phyloP scores from a whole-genome alignment of 2,888 invertebrate genomes.

The Caenorhabditis macrosperma region DNA sequence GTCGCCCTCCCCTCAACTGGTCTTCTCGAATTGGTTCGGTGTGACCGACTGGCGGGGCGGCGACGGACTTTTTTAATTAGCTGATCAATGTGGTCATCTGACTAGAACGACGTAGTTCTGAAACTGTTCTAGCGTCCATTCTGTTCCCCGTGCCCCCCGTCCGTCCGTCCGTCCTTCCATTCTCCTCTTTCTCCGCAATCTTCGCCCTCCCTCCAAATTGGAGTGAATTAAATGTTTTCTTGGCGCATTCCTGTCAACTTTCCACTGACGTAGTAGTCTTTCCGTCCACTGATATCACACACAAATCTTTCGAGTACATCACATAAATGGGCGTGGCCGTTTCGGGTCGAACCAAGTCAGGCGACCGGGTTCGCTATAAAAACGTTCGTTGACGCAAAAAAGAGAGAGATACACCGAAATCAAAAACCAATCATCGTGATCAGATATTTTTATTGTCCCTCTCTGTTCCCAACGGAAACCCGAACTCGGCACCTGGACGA shows the following conservation, averaged over 20 bases:
- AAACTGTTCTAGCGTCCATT: slow-evolving; percentile 13
- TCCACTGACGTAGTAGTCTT: slow-evolving; percentile 1
- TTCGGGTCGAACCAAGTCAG: slow-evolving; percentile 51
- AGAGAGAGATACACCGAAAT: slow-evolving; percentile 9
- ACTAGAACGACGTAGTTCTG: slow-evolving; percentile 25
- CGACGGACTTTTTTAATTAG: slow-evolving; percentile 26
- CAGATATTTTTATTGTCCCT: slow-evolving; percentile 1
- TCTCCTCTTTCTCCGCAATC: neutral
- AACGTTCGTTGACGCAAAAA: slow-evolving; percentile 20
- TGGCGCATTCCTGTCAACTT: neutral
- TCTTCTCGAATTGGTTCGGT: slow-evolving; percentile 34
- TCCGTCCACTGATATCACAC: neutral
- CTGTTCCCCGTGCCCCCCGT: neutral
- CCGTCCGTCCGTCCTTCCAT: neutral
- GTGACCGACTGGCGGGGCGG: slow-evolving; percentile 33
- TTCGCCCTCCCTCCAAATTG: neutral
- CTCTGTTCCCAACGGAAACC: neutral
- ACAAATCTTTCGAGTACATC: neutral
- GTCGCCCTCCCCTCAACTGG: too few relatives aligned
- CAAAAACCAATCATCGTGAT: slow-evolving; percentile 42
- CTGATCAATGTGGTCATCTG: slow-evolving; percentile 39
- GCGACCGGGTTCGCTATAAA: slow-evolving; percentile 41
- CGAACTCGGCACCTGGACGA: neutral
- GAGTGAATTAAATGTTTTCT: neutral
- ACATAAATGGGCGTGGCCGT: slow-evolving; percentile 30